These are phyloP conservation scores for Papio anubis DNA, from an alignment of 2,113 vertebrate genomes.

Conservation along the genomic window DNA sequence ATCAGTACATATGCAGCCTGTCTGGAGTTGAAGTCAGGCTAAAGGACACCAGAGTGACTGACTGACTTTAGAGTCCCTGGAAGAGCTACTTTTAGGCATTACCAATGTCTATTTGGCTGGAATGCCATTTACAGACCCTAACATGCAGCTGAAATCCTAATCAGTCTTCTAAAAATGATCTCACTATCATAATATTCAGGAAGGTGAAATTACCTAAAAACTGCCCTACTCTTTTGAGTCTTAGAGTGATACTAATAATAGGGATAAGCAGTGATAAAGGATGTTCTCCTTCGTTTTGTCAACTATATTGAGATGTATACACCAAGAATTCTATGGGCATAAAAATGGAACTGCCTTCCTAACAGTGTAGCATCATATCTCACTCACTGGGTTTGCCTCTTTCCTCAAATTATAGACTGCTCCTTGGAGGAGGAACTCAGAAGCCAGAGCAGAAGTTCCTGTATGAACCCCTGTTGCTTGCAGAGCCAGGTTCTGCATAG, in stretches of 20 bases:
- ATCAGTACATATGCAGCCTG: no score
- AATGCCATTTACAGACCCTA: no score
- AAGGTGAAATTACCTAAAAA: not conserved
- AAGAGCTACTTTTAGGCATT: not conserved
- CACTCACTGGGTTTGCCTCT: not conserved
- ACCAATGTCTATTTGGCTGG: not conserved
- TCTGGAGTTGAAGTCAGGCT: not conserved
- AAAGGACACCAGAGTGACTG: not conserved
- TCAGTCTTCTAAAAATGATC: not conserved
- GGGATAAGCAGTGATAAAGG: not conserved
- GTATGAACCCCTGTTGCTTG: not conserved
- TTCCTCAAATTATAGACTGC: not conserved
- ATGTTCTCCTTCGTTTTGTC: not conserved
- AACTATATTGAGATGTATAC: not conserved
- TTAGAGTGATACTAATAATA: not conserved
- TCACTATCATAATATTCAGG: not conserved
- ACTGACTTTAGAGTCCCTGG: not conserved
- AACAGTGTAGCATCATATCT: not conserved
- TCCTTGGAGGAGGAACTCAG: not conserved
- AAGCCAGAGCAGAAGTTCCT: not conserved
- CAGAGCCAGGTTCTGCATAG: not conserved
- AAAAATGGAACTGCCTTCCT: not conserved
- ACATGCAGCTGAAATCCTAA: not conserved
- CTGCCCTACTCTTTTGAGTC: not conserved
- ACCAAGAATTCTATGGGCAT: not conserved